A percentile compares a stretch with the other conserved stretches of the same genome.
Evolutionary conservation across 2,113 vertebrate species (phyloP).

Genomic region (Theristicus caerulescens): DNA sequence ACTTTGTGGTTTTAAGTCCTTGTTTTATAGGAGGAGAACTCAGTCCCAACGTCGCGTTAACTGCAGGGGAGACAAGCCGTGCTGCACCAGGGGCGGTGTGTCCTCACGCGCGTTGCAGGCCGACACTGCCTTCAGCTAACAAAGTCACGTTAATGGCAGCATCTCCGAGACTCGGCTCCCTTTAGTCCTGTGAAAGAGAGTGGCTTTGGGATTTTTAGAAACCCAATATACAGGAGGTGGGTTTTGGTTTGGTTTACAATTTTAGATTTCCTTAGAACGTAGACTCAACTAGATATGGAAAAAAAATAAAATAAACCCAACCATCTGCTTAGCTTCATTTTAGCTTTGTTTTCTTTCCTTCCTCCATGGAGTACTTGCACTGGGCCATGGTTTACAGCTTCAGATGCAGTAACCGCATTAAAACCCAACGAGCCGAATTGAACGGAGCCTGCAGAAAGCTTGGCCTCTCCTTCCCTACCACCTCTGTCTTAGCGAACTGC

Average conservation of each 20-base stretch:
- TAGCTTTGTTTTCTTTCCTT: neutral
- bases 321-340: neutral
- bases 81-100: too few relatives aligned
- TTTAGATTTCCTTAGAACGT: neutral
- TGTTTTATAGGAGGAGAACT: neutral
- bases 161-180: neutral
- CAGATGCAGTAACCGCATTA: neutral
- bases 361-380: neutral
- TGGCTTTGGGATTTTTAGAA: neutral
- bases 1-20: neutral
- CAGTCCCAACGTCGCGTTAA: neutral
- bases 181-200: neutral
- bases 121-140: neutral
- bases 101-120: rapidly evolving
- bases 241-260: too few relatives aligned
- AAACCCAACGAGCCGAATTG: neutral
- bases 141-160: rapidly evolving
- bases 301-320: neutral
- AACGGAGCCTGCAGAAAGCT: neutral
- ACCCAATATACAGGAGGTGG: neutral
- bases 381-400: neutral
- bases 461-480: neutral
- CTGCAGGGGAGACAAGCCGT: neutral
- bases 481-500: neutral
- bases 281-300: neutral